Evolutionary conservation across 2,888 invertebrate genomes (phyloP).

Genomic region (Ernsta delagoae): DNA sequence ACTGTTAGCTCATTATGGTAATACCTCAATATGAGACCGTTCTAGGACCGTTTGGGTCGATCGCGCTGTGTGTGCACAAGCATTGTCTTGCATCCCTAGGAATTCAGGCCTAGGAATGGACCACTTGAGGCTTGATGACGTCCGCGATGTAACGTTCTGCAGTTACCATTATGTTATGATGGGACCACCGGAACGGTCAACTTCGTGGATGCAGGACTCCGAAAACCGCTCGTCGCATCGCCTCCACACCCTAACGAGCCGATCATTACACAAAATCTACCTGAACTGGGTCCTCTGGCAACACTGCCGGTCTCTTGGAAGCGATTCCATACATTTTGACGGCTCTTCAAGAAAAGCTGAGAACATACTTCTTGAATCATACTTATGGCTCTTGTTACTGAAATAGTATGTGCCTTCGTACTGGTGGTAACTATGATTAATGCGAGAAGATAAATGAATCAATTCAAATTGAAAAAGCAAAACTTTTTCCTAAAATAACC

Average conservation of each 20-base stretch:
- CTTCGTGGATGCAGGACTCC: constrained; percentile 1
- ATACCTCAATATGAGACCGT: too few species aligned
- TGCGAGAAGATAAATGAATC: not conserved
- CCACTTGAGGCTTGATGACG: not conserved
- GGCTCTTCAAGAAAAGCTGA: not conserved
- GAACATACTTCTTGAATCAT: not conserved
- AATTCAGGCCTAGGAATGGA: not conserved
- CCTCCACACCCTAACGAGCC: too few species aligned
- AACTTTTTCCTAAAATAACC: too few species aligned
- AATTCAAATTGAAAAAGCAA: not conserved
- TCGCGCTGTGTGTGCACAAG: not conserved
- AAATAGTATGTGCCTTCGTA: too few species aligned
- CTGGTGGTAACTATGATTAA: too few species aligned
- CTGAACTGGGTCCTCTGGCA: not conserved
- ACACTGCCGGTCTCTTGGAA: too few species aligned
- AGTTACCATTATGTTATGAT: constrained; percentile 1
- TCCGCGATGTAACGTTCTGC: not conserved
- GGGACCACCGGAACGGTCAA: constrained; percentile 2
- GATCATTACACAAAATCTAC: too few species aligned
- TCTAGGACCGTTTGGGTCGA: too few species aligned
- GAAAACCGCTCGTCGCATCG: too few species aligned
- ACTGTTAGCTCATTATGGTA: too few species aligned
- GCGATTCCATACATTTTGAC: not conserved
- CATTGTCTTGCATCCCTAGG: not conserved
- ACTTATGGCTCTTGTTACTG: too few species aligned